Evolutionary conservation across 2,888 invertebrate species (phyloP), one percentile per base, ranked within the genome.

Genomic region (Sesia bembeciformis): DNA sequence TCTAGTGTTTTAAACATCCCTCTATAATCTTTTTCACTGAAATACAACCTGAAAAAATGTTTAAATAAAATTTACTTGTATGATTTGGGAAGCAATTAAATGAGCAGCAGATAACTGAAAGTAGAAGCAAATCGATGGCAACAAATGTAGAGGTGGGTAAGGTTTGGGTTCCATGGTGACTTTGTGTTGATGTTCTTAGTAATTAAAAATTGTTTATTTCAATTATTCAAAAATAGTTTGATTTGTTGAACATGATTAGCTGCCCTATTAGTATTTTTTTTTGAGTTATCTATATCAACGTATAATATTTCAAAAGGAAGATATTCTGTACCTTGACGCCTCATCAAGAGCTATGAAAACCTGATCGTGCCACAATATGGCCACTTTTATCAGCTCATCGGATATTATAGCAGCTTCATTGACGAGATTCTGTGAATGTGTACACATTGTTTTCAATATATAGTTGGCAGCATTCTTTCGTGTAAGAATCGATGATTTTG

Each of bases 311-410:
- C 39, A 46, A 43, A 54, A 3, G 6, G 50, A 4, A 8, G 40
- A 38, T 61, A 8, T 49, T 23, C 23, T 40, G 7, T 5, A 82
- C 87, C 93, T 83, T 4, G 96, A 97, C 0, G 98, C 98, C 78
- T 98, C 98, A 72, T 96, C 96, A 23, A 99, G 85, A 0, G 98
- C 99, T 51, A 84, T 84, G 51, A 81, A 80, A 3, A 87, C 89
- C 97, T 98, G 94, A 77, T 99, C 99, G 74, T 99, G 99, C 99
- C 99, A 99, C 55, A 99, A 88, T 67, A 99, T 99, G 3, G 99
- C 99, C 0, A 99, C 98, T 56, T 98, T 92, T 56, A 99, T 99
- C 61, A 99, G 87, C 79, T 99, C 99, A 64, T 99, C 98, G 53
- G 98, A 94, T 62, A 97, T 98, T 91, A 98, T 93, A 67, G 97